Evolutionary conservation across 2,797 vertebrate genomes (phyloP), one percentile per base, ranked within the genome.

Genomic region (Gouania willdenowi): DNA sequence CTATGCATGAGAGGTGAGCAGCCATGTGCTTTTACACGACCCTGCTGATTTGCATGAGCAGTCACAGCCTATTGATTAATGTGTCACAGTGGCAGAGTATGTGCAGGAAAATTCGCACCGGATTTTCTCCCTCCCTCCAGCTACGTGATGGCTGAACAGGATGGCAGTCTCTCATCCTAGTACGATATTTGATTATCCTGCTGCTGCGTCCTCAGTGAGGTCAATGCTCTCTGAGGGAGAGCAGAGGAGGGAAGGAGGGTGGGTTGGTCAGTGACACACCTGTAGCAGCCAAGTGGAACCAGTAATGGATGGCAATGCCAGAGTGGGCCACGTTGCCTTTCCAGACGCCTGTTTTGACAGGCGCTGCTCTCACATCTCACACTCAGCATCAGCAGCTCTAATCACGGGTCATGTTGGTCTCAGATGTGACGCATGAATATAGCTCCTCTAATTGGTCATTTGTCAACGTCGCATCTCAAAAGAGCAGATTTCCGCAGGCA

Each of bases 241-340:
- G 18, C 5, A 18, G 5, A 18, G 5, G 18, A 5, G 18, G 5
- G 18, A 5, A 18, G 18, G 18, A 18, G 18, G 13, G 13, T 13
- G 13, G 6, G 58, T 63, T 58, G 69, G 65, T 59, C 69, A 51
- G 78, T 80, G 79, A 84, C 84, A 82, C 81, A 70, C 75, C 79
- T 79, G 76, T 68, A 58, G 83, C 74, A 75, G 66, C 54, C 40
- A 38, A 82, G 76, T 66, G 61, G 72, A 79, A 80, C 75, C 64
- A 37, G 65, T 87, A 87, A 89, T 88, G 84, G 82, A 87, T 88
- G 81, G 76, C 54, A n/a, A 59, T 85, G 81, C 62, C 84, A 85
- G 66, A 71, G 42, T 29, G 48, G 63, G 58, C 75, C 8, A 26
- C 26, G 61, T 59, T 54, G 58, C 73, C 65, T 71, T 81, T 61